Evolutionary conservation across 2,888 invertebrate species (phyloP), one percentile per base, ranked within the genome.

Genomic region (Linyphia triangularis): DNA sequence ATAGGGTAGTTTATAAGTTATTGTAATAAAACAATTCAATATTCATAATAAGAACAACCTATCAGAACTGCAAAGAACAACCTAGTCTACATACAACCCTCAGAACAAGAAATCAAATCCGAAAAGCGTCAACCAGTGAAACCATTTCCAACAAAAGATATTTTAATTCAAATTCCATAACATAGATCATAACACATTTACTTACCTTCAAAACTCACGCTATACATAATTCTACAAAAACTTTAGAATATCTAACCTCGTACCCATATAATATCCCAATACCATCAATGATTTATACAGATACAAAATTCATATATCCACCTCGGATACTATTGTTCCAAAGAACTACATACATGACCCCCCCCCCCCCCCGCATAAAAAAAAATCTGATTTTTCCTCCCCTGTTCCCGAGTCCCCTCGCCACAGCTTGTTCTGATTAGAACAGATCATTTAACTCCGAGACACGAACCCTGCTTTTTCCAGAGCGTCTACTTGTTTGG

Each of bases 381-480:
- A 61, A 40, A 59, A 59, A 43, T 16, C 26, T 43, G 19, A 28
- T 72, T 51, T 24, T 37, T 16, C 16, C 22, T 30, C 33, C 69
- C 69, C 43, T 30, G 13, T 67, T 51, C 30, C 65, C 33, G 69
- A 63, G 57, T 78, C 67, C 65, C 59, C 67, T 69, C 67, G 67
- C 75, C 81, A 81, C 86, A 88, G 86, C 86, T 88, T 88, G 86
- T 88, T 81, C 86, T 88, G 86, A 88, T 88, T 88, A 88, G 73
- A 81, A 81, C 86, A 88, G 81, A 88, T 88, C 86, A 88, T 88
- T 88, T 88, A 88, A 88, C 86, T 81, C 73, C 28, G 86, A 75
- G 65, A 81, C 86, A 88, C 75, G 81, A 40, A 26, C 65, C 59
- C 59, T 9, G n/a, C 30, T 40, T 70, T 72, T 43, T 67, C 77